phyloP scores from a whole-genome alignment of 2,797 vertebrate genomes.

The Erethizon dorsatum region DNA sequence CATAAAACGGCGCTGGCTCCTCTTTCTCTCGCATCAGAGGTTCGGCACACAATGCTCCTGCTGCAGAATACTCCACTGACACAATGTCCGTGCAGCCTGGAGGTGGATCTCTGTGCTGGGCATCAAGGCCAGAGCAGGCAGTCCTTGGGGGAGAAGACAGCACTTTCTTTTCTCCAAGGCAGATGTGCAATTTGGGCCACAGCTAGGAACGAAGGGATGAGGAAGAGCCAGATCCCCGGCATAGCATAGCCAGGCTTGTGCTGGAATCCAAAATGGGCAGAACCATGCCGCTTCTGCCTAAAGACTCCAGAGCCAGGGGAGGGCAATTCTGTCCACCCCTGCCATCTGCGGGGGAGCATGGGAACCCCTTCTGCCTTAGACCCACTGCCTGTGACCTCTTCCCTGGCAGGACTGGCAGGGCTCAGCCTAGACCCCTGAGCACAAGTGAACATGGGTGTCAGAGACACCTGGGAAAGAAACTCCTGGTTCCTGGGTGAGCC shows the following conservation, averaged over 20 bases:
- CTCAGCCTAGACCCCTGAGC: background rate
- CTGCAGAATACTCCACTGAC: background rate
- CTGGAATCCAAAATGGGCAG: background rate
- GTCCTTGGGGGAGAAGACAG: background rate
- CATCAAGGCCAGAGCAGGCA: background rate
- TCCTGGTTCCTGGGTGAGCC: too few relatives aligned
- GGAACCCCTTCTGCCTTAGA: background rate
- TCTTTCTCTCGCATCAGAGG: background rate
- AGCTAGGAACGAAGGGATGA: background rate
- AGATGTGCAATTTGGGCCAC: background rate
- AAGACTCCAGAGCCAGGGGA: background rate
- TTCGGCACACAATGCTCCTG: background rate
- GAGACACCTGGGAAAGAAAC: background rate
- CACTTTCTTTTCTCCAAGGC: background rate
- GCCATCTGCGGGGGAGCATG: background rate
- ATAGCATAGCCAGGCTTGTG: background rate
- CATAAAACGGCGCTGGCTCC: background rate
- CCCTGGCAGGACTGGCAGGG: background rate
- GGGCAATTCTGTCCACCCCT: background rate
- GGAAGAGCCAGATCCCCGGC: background rate
- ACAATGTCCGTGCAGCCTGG: too few relatives aligned
- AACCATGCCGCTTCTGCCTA: too few relatives aligned
- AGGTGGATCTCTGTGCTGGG: background rate
- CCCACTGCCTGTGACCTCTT: background rate
- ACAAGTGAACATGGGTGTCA: too few relatives aligned